Base-by-base conservation (phyloP, 1,140 invertebrate species). In the Vanessa atalanta region DNA sequence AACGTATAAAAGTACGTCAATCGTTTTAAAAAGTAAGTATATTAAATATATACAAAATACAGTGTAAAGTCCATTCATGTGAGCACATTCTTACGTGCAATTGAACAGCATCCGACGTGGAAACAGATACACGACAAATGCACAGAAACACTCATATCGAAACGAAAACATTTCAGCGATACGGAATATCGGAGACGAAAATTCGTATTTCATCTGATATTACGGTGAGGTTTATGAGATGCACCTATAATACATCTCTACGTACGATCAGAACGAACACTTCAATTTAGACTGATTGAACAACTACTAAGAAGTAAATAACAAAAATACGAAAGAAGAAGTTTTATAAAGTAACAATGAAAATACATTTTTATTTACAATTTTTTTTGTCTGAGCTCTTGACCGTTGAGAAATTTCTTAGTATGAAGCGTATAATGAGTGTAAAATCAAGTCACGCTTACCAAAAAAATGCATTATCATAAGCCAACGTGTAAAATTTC, bases 91-190 rank as follows among this genome's bases (percentile, higher is more conserved):
- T 70, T 76, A 84, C 83, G 84, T 87, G 83, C 87, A 88, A 91
- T 91, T 89, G 88, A 89, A 88, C 87, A 85, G 70, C 83, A 88
- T 75, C 57, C 88, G 83, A 89, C 83, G 83, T 81, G 87, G 85
- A 90, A 90, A 88, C 82, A 83, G 85, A 90, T 88, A 90, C 72
- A 79, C 72, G 73, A 82, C 86, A 78, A 85, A 85, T 73, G 80
- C 79, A 80, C 69, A 72, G 78, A 75, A 81, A 80, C 74, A 78
- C 79, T 64, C 73, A 64, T 80, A 76, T 76, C 55, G 70, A 82
- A 69, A 84, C 75, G 73, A 79, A 74, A 80, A 77, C 72, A 77
- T 80, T 76, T 74, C 70, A 72, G 26, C 75, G 72, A 75, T 67
- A 47, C 55, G 20, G 16, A 71, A 77, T 77, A 77, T 80, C 73